A percentile compares a stretch with the other conserved stretches of the same genome.
phyloP scores from a whole-genome alignment of 2,113 vertebrate species.

The Varanus salvator region DNA sequence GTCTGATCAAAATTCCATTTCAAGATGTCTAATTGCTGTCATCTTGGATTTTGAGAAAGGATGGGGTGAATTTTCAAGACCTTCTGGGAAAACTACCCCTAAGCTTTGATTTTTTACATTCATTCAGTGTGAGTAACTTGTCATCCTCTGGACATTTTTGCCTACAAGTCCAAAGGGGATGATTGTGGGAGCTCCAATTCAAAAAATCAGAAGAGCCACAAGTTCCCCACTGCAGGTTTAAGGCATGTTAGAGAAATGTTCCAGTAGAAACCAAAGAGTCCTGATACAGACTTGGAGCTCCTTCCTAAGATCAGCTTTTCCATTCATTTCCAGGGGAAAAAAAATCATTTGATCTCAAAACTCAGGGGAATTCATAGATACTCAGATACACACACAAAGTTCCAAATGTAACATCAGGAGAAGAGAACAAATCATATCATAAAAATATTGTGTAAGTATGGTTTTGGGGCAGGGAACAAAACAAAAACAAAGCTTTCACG shows the following conservation, averaged over 20 bases:
- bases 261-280: background rate
- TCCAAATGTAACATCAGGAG: too few relatives aligned
- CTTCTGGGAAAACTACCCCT: background rate
- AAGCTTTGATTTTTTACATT: rapidly evolving
- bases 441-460: background rate
- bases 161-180: too few relatives aligned
- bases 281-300: background rate
- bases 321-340: background rate
- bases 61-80: background rate
- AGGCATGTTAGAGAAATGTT: background rate
- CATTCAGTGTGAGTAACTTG: background rate
- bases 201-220: too few relatives aligned
- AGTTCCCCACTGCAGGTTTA: background rate
- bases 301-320: background rate
- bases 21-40: background rate
- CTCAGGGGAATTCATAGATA: background rate
- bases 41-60: background rate
- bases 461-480: background rate
- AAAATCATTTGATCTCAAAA: background rate
- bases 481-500: background rate
- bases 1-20: background rate
- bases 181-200: too few relatives aligned
- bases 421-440: too few relatives aligned
- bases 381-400: background rate
- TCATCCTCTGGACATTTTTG: too few relatives aligned